Evolutionary conservation across 2,888 invertebrate genomes (phyloP).

Genomic region (Apamea epomidion): DNA sequence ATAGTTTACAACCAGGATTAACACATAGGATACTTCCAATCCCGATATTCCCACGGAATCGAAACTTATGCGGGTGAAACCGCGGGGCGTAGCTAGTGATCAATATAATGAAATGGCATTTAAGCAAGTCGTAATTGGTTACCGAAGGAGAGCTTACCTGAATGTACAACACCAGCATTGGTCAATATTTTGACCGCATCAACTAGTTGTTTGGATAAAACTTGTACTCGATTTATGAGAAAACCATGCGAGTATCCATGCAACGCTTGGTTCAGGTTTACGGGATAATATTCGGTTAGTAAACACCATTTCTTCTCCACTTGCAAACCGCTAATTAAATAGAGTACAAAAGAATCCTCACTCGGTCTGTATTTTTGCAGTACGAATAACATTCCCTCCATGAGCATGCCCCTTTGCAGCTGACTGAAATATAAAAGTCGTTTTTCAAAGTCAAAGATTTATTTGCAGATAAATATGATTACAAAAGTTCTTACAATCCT

Average conservation of each 20-base stretch:
- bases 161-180: constrained; percentile 76
- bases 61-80: too few relatives aligned
- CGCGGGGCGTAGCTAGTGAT: background rate
- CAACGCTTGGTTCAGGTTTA: constrained; percentile 72
- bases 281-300: constrained; percentile 79
- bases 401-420: constrained; percentile 11
- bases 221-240: constrained; percentile 74
- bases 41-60: too few relatives aligned
- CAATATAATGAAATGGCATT: background rate
- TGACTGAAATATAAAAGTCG: constrained; percentile 20
- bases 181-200: constrained; percentile 76
- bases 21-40: too few relatives aligned
- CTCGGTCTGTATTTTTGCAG: constrained; percentile 70
- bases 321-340: constrained; percentile 68
- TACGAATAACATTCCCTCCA: constrained; percentile 67
- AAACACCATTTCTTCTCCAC: constrained; percentile 70
- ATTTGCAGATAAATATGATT: too few relatives aligned
- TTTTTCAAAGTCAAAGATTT: background rate
- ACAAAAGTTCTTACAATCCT: too few relatives aligned
- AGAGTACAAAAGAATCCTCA: constrained; percentile 68
- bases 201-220: constrained; percentile 76
- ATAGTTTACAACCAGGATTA: too few relatives aligned
- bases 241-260: constrained; percentile 64
- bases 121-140: background rate
- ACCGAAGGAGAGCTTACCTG: constrained; percentile 70